phyloP scores from a whole-genome alignment of 2,888 invertebrate genomes.

The Meandrusa payeni region DNA sequence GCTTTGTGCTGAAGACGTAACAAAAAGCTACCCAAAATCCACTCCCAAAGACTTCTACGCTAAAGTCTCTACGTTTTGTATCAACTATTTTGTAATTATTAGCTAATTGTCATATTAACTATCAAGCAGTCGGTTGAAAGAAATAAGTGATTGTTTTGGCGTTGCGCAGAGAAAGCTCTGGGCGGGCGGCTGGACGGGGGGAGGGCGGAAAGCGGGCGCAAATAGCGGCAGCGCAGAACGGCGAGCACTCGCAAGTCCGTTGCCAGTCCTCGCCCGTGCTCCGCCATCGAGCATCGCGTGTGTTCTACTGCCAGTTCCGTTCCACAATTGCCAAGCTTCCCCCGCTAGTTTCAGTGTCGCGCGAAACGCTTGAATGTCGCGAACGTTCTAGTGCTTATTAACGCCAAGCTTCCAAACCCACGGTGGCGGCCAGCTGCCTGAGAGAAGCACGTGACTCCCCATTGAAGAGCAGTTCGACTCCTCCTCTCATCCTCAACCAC shows the following conservation, averaged over 20 bases:
- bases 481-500: slow-evolving; percentile 43
- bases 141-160: slow-evolving; percentile 55
- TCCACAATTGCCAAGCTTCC: slow-evolving; percentile 25
- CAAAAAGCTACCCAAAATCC: too few species aligned
- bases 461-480: slow-evolving; percentile 43
- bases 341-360: slow-evolving; percentile 20
- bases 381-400: slow-evolving; percentile 21
- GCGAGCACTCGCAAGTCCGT: slow-evolving; percentile 12
- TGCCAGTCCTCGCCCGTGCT: slow-evolving; percentile 47
- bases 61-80: too few species aligned
- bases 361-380: slow-evolving; percentile 16
- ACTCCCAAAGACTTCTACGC: too few species aligned
- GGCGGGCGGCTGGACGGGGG: slow-evolving; percentile 50
- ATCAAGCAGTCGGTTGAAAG: slow-evolving; percentile 31
- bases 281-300: slow-evolving; percentile 27
- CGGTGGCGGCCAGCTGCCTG: slow-evolving; percentile 29
- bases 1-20: too few species aligned
- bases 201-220: slow-evolving; percentile 55
- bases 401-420: neutral
- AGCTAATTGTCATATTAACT: slow-evolving; percentile 17
- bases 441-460: slow-evolving; percentile 42
- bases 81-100: slow-evolving; percentile 3
- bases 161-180: slow-evolving; percentile 75
- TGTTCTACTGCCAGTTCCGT: slow-evolving; percentile 25
- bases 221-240: slow-evolving; percentile 65